A percentile compares a stretch with the other conserved stretches of the same genome.
Evolutionary conservation across 2,797 vertebrate species (phyloP).

Genomic region (Melanotaenia maccullochi): DNA sequence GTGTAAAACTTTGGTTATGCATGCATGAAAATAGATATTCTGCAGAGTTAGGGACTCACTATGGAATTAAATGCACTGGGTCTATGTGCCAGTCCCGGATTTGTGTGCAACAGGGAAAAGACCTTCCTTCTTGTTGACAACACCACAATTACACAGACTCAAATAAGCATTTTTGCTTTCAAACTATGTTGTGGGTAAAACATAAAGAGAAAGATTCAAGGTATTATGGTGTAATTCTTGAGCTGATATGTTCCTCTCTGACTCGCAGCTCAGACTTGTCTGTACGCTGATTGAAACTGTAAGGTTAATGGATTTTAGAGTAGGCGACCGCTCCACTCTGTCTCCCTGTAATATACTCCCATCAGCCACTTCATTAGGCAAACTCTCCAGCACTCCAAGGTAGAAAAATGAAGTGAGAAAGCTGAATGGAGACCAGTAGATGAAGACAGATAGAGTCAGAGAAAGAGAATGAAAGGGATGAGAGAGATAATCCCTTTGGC

Average conservation of each 20-base stretch:
- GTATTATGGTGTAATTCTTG: constrained; percentile 46
- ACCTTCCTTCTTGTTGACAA: not conserved
- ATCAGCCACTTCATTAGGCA: constrained; percentile 80
- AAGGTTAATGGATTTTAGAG: constrained; percentile 83
- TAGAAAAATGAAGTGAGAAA: constrained; percentile 73
- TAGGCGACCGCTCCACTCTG: constrained; percentile 75
- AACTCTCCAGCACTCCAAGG: constrained; percentile 72
- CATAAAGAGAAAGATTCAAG: constrained; percentile 35
- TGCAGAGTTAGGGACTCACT: not conserved
- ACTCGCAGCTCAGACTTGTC: constrained; percentile 67
- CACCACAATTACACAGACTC: not conserved
- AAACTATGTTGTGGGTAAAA: constrained; percentile 34
- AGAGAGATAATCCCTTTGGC: constrained; percentile 44
- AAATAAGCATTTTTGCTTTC: constrained; percentile 21
- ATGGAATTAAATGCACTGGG: not conserved
- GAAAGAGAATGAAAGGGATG: constrained; percentile 47
- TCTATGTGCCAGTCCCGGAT: not conserved
- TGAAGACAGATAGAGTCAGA: constrained; percentile 63
- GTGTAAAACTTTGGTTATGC: not conserved
- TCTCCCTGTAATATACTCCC: constrained; percentile 81
- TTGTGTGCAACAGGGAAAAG: not conserved
- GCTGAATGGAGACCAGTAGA: constrained; percentile 49
- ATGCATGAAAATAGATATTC: not conserved
- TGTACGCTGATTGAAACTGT: constrained; percentile 74
- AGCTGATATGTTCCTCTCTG: constrained; percentile 57